Conservation (phyloP, 1,140 invertebrate species). For the Drosophila melanica region DNA sequence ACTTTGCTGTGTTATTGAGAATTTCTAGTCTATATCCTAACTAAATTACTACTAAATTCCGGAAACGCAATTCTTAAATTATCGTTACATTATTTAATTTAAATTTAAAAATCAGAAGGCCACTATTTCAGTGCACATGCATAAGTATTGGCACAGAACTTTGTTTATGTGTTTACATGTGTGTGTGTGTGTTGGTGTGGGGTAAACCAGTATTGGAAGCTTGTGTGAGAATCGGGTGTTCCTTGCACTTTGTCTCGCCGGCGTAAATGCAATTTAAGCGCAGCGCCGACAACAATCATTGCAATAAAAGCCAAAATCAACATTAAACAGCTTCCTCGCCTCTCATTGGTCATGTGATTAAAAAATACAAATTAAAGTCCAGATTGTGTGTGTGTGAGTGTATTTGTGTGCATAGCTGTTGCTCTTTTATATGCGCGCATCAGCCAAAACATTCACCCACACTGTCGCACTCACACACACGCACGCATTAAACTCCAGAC, state of each 20-base stretch:
- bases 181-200: background rate
- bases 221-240: slow-evolving; percentile 5
- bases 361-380: background rate
- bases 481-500: slow-evolving; percentile 44
- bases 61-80: too few relatives aligned
- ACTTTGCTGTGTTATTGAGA: too few relatives aligned
- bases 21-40: too few relatives aligned
- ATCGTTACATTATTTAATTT: too few relatives aligned
- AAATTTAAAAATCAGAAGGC: too few relatives aligned
- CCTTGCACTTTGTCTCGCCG: slow-evolving; percentile 28
- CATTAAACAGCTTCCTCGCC: slow-evolving; percentile 38
- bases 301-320: slow-evolving; percentile 33
- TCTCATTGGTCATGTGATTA: slow-evolving; percentile 28
- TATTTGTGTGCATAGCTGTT: slow-evolving; percentile 28
- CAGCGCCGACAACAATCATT: slow-evolving; percentile 32
- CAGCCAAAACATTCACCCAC: slow-evolving; percentile 32
- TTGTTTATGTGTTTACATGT: slow-evolving; percentile 6
- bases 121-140: too few relatives aligned
- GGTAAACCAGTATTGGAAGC: background rate
- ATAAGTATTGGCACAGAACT: background rate
- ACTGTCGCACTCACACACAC: slow-evolving; percentile 5
- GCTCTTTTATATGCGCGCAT: slow-evolving; percentile 42
- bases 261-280: slow-evolving; percentile 46
- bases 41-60: too few relatives aligned
- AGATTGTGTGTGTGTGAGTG: background rate